These are phyloP conservation scores for Sebastes flavidus DNA, from an alignment of 2,797 vertebrate species.

Conservation along the genomic window DNA sequence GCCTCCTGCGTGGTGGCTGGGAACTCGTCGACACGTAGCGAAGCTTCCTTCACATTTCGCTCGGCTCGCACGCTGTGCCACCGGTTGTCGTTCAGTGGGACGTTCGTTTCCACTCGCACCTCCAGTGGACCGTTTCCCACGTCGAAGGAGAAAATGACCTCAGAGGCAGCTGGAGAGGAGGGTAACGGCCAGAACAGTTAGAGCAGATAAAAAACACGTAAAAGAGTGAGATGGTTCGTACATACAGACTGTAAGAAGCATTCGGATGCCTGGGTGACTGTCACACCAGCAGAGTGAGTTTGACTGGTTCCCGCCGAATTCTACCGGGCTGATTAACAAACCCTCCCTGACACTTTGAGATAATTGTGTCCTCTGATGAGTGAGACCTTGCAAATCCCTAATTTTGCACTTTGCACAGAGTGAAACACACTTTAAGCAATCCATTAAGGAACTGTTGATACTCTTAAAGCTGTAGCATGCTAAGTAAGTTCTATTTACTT, in stretches of 20 bases:
- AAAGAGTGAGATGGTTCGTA: background rate
- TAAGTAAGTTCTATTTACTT: background rate
- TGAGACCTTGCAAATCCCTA: slow-evolving; percentile 22
- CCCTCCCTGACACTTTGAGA: slow-evolving; percentile 2
- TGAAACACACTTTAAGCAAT: background rate
- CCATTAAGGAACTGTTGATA: background rate
- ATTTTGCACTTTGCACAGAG: background rate
- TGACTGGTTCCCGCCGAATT: background rate
- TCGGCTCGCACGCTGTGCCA: slow-evolving; percentile 94
- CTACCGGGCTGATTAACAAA: slow-evolving; percentile 1
- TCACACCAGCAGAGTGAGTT: slow-evolving; percentile 9
- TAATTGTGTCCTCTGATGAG: slow-evolving; percentile 24
- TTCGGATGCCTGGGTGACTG: background rate
- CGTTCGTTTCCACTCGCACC: slow-evolving; percentile 81
- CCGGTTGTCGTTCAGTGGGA: slow-evolving; percentile 88
- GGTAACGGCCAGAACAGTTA: background rate
- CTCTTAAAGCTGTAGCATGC: background rate
- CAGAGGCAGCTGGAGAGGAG: slow-evolving; percentile 83
- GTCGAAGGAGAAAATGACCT: slow-evolving; percentile 93
- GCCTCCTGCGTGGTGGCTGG: slow-evolving; percentile 78
- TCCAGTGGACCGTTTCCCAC: slow-evolving; percentile 94
- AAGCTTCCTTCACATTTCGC: slow-evolving; percentile 93
- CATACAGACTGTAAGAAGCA: background rate
- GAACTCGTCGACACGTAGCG: slow-evolving; percentile 87
- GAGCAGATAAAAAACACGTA: background rate